Conservation (phyloP, 2,888 invertebrate genomes). For the Clunio marinus region DNA sequence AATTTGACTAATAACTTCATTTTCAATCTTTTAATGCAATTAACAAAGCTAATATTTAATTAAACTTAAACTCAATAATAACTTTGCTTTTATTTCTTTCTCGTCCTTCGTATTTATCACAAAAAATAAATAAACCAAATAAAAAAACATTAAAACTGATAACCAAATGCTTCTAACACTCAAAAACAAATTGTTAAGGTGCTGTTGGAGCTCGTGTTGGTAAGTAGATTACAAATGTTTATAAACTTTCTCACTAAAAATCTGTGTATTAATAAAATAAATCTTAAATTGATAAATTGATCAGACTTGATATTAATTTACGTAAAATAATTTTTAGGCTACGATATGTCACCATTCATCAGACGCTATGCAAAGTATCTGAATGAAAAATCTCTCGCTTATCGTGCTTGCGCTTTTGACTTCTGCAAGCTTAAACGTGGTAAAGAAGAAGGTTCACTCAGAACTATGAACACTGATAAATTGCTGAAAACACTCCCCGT, state of each 20-base stretch:
- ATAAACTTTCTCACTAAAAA: neutral
- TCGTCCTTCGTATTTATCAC: neutral
- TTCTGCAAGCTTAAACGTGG: constrained; percentile 99
- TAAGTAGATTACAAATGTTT: constrained; percentile 51
- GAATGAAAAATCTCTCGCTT: constrained; percentile 97
- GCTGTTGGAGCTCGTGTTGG: constrained; percentile 64
- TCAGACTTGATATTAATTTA: constrained; percentile 40
- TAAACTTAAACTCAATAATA: neutral
- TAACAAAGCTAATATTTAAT: neutral
- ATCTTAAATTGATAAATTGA: neutral
- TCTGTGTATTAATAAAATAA: too few species aligned
- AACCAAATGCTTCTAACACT: neutral
- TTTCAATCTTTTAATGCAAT: neutral
- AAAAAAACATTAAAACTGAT: constrained; percentile 1
- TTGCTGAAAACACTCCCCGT: constrained; percentile 93
- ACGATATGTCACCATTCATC: constrained; percentile 99
- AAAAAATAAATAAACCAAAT: neutral
- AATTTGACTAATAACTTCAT: constrained; percentile 14
- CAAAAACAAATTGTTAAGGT: constrained; percentile 48
- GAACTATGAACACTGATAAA: constrained; percentile 97
- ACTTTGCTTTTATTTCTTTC: constrained; percentile 25
- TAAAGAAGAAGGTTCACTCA: constrained; percentile 93
- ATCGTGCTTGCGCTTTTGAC: constrained; percentile 98
- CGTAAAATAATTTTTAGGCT: constrained; percentile 59
- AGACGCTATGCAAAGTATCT: constrained; percentile 98